A percentile compares a stretch with the other conserved stretches of the same genome.
Evolutionary conservation across 1,140 invertebrate genomes (phyloP).

Genomic region (Euwallacea fornicatus): DNA sequence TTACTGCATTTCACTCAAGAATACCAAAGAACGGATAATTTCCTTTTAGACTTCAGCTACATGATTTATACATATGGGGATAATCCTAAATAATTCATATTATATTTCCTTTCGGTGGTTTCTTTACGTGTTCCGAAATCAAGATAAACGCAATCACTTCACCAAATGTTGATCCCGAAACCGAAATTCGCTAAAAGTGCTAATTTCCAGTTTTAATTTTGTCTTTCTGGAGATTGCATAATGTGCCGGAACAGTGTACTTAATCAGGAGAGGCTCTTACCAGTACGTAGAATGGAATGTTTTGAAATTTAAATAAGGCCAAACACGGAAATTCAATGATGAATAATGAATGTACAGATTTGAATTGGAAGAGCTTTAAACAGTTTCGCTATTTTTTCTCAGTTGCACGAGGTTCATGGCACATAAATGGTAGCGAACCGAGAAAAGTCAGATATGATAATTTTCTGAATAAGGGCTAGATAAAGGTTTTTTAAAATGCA

Average conservation of each 20-base stretch:
- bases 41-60: too few species aligned
- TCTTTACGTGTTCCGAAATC: not conserved
- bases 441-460: too few species aligned
- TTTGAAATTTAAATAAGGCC: constrained; percentile 47
- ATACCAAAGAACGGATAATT: too few species aligned
- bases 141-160: not conserved
- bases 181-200: constrained; percentile 22
- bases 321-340: constrained; percentile 39
- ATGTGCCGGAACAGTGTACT: constrained; percentile 42
- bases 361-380: constrained; percentile 16
- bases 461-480: too few species aligned
- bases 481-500: too few species aligned
- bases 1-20: too few species aligned
- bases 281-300: constrained; percentile 42
- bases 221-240: constrained; percentile 37
- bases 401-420: not conserved
- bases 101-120: not conserved
- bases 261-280: constrained; percentile 43
- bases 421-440: too few species aligned
- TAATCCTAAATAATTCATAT: too few species aligned
- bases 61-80: too few species aligned
- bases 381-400: constrained; percentile 15
- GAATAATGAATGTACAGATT: constrained; percentile 43
- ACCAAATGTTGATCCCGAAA: not conserved
- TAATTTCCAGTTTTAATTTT: constrained; percentile 42